Evolutionary conservation across 2,113 vertebrate genomes (phyloP), one percentile per base, ranked within the genome.

Genomic region (Neodontobutis hainanensis): DNA sequence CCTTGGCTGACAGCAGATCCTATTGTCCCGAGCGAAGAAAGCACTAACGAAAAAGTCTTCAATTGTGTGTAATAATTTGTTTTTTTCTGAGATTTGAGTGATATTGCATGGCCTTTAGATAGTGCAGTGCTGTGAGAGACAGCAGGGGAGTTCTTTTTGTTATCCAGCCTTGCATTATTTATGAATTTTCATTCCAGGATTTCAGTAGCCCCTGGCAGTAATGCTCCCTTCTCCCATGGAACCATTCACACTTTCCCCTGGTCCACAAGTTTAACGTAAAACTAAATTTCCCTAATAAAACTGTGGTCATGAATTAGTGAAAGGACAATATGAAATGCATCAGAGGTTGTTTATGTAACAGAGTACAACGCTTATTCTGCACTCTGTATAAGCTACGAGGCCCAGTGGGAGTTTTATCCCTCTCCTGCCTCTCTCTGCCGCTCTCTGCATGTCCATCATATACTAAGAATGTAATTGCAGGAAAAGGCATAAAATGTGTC

Each of bases 121-220:
- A 81, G 76, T 45, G 57, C 78, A 60, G 60, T 70, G 59, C 83
- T 76, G 82, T 81, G 85, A 16, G 58, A 86, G 82, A 83, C 85
- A 77, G 84, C 74, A 69, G 83, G 89, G 81, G 83, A 83, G 88
- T 86, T 88, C 83, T 90, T 91, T 92, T 90, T 90, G 89, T 92
- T 90, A 89, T 86, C 88, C 81, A 79, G 66, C 61, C 67, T 51
- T 92, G 90, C 89, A 92, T 91, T 92, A 92, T 92, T 92, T 90
- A 91, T 89, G 77, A 88, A 85, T 87, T 87, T 90, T 92, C 88
- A 90, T 90, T 91, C 89, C 89, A 90, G 86, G 89, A 90, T 89
- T 86, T 79, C 86, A 83, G 80, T 82, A 80, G 89, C 89, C 88
- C 70, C 80, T 87, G 90, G 91, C 91, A 82, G 83, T 77, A 81